Percentiles rank a stretch among this genome's conserved stretches.
Conservation (phyloP, 2,797 vertebrate genomes). For the Remorina albescens region DNA sequence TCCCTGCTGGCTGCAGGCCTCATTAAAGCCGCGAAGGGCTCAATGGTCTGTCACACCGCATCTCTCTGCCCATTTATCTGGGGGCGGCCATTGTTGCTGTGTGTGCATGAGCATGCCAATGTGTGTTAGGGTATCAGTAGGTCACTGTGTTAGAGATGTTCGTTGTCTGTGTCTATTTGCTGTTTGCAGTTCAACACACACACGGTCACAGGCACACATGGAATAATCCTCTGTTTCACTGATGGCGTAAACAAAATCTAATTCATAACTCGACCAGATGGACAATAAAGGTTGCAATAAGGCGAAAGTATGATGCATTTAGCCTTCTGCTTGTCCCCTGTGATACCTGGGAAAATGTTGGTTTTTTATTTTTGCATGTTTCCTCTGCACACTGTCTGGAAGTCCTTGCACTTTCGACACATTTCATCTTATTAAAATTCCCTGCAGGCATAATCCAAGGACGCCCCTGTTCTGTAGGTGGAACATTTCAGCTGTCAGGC, state of each 20-base stretch:
- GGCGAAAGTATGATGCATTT: not conserved
- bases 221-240: conserved; percentile 1
- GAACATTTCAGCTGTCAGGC: conserved; percentile 64
- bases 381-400: conserved; percentile 34
- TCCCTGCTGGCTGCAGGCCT: conserved; percentile 69
- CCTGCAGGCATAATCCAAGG: conserved; percentile 61
- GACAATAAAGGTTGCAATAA: conserved; percentile 10
- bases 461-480: conserved; percentile 49
- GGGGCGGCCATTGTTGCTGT: conserved; percentile 48
- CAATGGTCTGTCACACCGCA: conserved; percentile 63
- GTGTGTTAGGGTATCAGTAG: conserved; percentile 61
- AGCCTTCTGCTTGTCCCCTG: not conserved
- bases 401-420: conserved; percentile 50
- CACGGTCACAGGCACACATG: not conserved
- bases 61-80: conserved; percentile 73
- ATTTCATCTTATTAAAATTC: conserved; percentile 67
- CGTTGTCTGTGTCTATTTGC: conserved; percentile 31
- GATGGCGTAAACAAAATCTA: not conserved
- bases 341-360: conserved; percentile 16
- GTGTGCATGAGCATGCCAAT: conserved; percentile 25
- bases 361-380: conserved; percentile 31
- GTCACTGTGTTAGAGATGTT: conserved; percentile 61
- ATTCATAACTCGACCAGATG: not conserved
- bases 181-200: conserved; percentile 16
- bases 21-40: conserved; percentile 65